Evolutionary conservation across 37 sponge, comb jelly and placozoan species (phyloP), one percentile per base, ranked within the genome.

Genomic region (Eunapius fragilis): DNA sequence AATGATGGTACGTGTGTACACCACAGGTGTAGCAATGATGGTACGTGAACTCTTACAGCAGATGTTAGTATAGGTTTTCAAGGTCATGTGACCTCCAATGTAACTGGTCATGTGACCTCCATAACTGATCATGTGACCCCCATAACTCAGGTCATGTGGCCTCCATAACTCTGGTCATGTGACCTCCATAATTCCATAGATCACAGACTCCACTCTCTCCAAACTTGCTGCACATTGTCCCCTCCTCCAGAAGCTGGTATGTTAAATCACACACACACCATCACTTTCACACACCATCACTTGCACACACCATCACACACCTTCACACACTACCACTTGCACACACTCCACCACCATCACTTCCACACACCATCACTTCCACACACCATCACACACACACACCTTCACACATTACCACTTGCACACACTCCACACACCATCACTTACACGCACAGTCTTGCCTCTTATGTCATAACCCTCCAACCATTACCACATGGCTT

Each of bases 211-310:
- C 30, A 90, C 95, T 22, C 86, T 98, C 19, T 35, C 73, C 17
- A 74, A 93, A 23, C 84, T 98, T 25, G 88, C 95, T 0, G 49
- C 75, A 17, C 82, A 96, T 81, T 98, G 99, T 38, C 93, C 90
- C 31, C 58, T 80, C 31, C 49, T 98, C 0, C 91, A 93, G 71
- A 92, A 85, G 67, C 69, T 98, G 91, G 99, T 98, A 68, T 90
- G 93, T 75, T 4, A n/a, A 41, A 3, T 6, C 3, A 17, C 14
- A 12, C 22, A 2, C 22, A 4, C 14, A 17, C 58, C 58, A 58
- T 19, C 19, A 58, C 58, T n/a, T n/a, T n/a, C 47, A 45, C 58
- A 58, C 58, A 58, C 58, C 14, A 12, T 19, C 47, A 45, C 58
- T 19, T 58, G 36, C 32, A 12, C 27, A 12, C 47, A 24, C 34